Conservation (phyloP, 2,888 invertebrate genomes). For the Spilarctia lutea region DNA sequence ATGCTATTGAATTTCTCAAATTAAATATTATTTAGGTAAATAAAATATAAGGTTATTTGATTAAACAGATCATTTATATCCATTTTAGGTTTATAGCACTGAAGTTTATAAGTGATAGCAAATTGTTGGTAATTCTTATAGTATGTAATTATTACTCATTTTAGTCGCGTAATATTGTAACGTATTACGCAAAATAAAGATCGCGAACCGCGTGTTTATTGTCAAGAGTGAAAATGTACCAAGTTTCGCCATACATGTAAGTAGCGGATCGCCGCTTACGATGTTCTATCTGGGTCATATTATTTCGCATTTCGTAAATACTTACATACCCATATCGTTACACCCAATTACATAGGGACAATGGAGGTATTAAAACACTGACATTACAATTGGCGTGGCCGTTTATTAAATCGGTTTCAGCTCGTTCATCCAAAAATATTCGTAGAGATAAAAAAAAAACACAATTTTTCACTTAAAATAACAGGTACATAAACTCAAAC, state of each 20-base stretch:
- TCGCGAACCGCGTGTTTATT: slow-evolving; percentile 69
- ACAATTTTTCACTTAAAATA: slow-evolving; percentile 65
- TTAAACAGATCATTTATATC: slow-evolving; percentile 27
- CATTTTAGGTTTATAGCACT: slow-evolving; percentile 14
- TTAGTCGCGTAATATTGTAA: slow-evolving; percentile 42
- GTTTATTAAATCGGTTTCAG: slow-evolving; percentile 59
- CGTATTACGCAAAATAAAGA: slow-evolving; percentile 73
- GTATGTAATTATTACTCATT: slow-evolving; percentile 42
- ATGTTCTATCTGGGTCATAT: slow-evolving; percentile 80
- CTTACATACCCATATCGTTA: slow-evolving; percentile 64
- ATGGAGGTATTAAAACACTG: slow-evolving; percentile 59
- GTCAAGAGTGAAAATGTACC: slow-evolving; percentile 74
- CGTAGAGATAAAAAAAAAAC: slow-evolving; percentile 44
- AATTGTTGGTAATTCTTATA: slow-evolving; percentile 43
- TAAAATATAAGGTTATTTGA: slow-evolving; percentile 10
- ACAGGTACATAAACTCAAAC: slow-evolving; percentile 86
- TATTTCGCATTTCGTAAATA: slow-evolving; percentile 80
- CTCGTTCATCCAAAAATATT: slow-evolving; percentile 51
- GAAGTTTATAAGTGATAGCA: slow-evolving; percentile 37
- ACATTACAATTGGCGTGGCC: slow-evolving; percentile 51
- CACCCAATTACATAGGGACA: slow-evolving; percentile 62
- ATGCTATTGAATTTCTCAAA: slow-evolving; percentile 11
- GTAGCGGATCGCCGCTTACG: slow-evolving; percentile 67
- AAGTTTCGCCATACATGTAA: slow-evolving; percentile 65
- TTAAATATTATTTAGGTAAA: neutral